phyloP scores from a whole-genome alignment of 2,888 invertebrate species.

The Incurvaria masculella region DNA sequence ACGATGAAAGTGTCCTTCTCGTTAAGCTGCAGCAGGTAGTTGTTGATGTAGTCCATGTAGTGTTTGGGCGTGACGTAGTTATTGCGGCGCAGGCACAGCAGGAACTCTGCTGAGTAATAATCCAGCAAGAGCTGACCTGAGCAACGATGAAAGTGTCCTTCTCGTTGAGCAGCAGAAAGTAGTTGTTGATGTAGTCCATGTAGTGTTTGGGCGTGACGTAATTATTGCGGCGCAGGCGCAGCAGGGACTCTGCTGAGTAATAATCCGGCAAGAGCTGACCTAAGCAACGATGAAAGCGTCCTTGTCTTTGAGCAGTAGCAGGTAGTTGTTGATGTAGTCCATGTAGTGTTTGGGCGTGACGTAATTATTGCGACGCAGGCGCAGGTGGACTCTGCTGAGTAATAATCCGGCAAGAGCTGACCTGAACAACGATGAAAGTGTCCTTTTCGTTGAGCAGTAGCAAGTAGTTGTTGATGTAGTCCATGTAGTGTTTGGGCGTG shows the following conservation, averaged over 20 bases:
- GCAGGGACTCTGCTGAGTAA: slow-evolving; percentile 71
- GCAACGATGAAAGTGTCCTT: slow-evolving; percentile 60
- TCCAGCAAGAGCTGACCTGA: no score
- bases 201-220: slow-evolving; percentile 93
- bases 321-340: slow-evolving; percentile 79
- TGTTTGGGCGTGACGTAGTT: slow-evolving; percentile 93
- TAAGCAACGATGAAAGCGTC: slow-evolving; percentile 57
- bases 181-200: slow-evolving; percentile 80
- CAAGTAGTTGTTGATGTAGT: slow-evolving; percentile 78
- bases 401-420: no score
- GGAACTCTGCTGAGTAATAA: slow-evolving; percentile 74
- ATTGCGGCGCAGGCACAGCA: slow-evolving; percentile 68
- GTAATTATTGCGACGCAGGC: slow-evolving; percentile 77
- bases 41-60: slow-evolving; percentile 82
- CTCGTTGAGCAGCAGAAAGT: slow-evolving; percentile 71
- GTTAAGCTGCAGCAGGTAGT: slow-evolving; percentile 71
- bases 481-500: slow-evolving; percentile 90
- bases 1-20: slow-evolving; percentile 64
- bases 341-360: slow-evolving; percentile 92
- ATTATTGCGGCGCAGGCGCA: slow-evolving; percentile 74
- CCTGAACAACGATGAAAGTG: slow-evolving; percentile 54
- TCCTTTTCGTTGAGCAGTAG: slow-evolving; percentile 71
- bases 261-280: no score
- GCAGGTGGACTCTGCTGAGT: slow-evolving; percentile 67
- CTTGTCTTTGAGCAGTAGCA: slow-evolving; percentile 72